phyloP scores from a whole-genome alignment of 2,113 vertebrate species.

The Tachuris rubrigastra region DNA sequence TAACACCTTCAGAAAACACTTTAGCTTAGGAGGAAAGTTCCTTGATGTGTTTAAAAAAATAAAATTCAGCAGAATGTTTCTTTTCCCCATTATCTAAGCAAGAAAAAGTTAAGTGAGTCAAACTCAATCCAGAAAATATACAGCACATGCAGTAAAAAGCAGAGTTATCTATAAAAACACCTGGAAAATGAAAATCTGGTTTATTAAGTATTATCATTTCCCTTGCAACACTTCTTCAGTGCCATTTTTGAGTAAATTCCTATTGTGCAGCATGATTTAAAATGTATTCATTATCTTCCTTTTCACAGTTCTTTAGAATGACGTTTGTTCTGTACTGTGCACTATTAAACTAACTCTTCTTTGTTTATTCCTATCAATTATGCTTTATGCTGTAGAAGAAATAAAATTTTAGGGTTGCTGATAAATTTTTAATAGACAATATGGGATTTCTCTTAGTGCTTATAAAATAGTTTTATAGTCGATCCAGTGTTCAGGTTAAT shows the following conservation, averaged over 20 bases:
- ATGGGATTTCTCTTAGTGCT: not conserved
- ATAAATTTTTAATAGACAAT: not conserved
- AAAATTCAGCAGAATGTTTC: not conserved
- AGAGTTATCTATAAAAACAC: slow-evolving; percentile 29
- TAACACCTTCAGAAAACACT: not conserved
- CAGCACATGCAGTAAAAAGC: not conserved
- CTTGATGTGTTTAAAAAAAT: not conserved
- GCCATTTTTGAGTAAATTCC: not conserved
- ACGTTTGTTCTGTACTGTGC: not conserved
- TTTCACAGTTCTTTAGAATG: not conserved
- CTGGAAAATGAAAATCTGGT: not conserved
- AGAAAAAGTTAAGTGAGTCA: not conserved
- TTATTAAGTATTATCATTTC: not conserved
- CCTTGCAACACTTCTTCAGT: not conserved
- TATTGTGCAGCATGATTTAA: not conserved
- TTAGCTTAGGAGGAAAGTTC: not conserved
- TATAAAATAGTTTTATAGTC: not conserved
- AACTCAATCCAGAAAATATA: not conserved
- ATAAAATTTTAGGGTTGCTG: not conserved
- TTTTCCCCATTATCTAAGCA: not conserved
- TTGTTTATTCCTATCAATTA: slow-evolving; percentile 41
- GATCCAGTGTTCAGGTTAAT: not conserved
- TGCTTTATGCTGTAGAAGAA: not conserved
- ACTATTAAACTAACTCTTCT: not conserved
- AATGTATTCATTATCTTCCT: not conserved